phyloP scores from a whole-genome alignment of 1,140 invertebrate species.

The Temnothorax nylanderi region DNA sequence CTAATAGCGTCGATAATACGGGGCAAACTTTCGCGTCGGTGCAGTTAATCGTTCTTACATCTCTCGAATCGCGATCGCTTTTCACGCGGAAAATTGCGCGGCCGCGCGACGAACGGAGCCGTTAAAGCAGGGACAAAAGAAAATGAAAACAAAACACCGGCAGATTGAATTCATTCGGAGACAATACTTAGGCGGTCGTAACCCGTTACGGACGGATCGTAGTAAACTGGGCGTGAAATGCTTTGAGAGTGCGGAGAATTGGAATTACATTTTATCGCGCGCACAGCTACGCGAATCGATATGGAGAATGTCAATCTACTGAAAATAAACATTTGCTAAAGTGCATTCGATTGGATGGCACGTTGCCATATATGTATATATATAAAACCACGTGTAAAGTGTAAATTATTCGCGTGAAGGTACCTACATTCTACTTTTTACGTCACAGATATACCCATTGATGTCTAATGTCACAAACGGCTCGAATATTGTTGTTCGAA shows the following conservation, averaged over 20 bases:
- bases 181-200: slow-evolving; percentile 57
- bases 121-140: slow-evolving; percentile 28
- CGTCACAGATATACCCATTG: background rate
- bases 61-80: slow-evolving; percentile 34
- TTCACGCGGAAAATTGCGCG: slow-evolving; percentile 49
- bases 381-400: background rate
- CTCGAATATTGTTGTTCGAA: background rate
- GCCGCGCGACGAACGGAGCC: slow-evolving; percentile 11
- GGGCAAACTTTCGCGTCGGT: slow-evolving; percentile 24
- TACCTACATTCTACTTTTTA: background rate
- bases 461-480: background rate
- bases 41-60: slow-evolving; percentile 47
- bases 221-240: slow-evolving; percentile 58
- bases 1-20: slow-evolving; percentile 26
- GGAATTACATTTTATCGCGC: slow-evolving; percentile 48
- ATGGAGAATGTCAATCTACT: background rate
- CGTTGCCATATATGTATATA: background rate
- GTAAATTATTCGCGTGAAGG: background rate
- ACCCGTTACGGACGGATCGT: slow-evolving; percentile 38
- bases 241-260: slow-evolving; percentile 49
- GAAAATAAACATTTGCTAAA: slow-evolving; percentile 16
- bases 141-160: slow-evolving; percentile 41
- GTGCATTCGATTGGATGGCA: background rate
- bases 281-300: slow-evolving; percentile 5
- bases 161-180: slow-evolving; percentile 58